Conservation (phyloP, 2,888 invertebrate genomes). For the Andrena praecox region DNA sequence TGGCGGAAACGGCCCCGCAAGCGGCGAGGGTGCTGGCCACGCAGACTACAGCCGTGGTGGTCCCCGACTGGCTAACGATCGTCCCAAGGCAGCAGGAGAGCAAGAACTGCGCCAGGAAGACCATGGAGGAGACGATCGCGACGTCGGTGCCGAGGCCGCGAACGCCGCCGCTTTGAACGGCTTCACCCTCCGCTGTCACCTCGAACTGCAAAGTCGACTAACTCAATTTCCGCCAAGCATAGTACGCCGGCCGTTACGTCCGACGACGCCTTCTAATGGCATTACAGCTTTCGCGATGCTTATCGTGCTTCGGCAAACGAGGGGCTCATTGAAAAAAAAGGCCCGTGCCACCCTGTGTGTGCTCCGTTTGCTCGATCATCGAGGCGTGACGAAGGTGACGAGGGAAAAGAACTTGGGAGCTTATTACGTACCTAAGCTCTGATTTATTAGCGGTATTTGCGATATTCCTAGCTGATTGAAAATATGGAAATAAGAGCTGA, state of each 20-base stretch:
- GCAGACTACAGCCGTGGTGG: conserved; percentile 95
- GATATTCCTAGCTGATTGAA: no score
- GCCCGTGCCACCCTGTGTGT: no score
- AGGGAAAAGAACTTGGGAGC: no score
- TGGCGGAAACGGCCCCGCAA: conserved; percentile 94
- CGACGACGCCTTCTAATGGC: conserved; percentile 1
- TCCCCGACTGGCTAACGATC: conserved; percentile 92
- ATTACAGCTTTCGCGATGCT: background rate
- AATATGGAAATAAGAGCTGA: no score
- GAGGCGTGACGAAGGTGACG: no score
- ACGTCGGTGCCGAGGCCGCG: conserved; percentile 98
- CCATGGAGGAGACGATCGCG: conserved; percentile 97
- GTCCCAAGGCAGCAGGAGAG: conserved; percentile 95
- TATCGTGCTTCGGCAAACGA: conserved; percentile 12
- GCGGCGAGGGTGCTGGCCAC: conserved; percentile 94
- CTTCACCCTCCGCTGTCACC: conserved; percentile 86
- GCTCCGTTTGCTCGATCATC: no score
- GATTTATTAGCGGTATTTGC: no score
- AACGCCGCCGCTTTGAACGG: conserved; percentile 87
- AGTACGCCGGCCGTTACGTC: background rate
- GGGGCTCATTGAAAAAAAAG: no score
- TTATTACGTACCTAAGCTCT: no score
- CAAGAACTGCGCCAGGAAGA: conserved; percentile 97
- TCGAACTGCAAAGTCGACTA: conserved; percentile 86
- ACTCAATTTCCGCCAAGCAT: conserved; percentile 30